These are phyloP conservation scores for Drosophila orena DNA, from an alignment of 1,140 invertebrate genomes.

Conservation along the genomic window DNA sequence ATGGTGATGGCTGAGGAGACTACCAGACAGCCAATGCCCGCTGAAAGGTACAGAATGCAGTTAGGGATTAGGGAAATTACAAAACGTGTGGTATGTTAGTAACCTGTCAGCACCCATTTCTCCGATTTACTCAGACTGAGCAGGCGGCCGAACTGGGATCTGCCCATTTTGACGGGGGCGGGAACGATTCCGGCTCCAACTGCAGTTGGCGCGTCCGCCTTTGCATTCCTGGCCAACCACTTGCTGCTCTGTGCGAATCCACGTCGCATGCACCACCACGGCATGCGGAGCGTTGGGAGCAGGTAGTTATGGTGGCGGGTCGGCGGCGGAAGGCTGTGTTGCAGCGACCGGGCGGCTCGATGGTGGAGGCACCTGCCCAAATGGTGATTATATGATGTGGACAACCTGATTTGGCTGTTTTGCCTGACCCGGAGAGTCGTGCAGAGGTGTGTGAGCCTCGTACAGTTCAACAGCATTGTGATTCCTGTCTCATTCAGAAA, in stretches of 20 bases:
- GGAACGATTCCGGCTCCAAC: not conserved
- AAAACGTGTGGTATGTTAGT: not conserved
- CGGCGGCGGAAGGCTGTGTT: not conserved
- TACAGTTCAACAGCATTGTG: conserved; percentile 67
- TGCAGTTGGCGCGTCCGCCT: not conserved
- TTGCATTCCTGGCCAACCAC: conserved; percentile 16
- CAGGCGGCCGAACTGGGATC: conserved; percentile 87
- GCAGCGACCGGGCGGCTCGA: not conserved
- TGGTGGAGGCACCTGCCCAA: conserved; percentile 19
- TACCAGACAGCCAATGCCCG: conserved; percentile 92
- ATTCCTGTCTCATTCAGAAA: conserved; percentile 38
- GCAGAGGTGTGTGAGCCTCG: conserved; percentile 51
- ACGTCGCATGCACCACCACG: conserved; percentile 26
- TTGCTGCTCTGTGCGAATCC: conserved; percentile 18
- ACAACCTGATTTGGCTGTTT: conserved; percentile 24
- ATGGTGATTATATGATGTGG: conserved; percentile 28
- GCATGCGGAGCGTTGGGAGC: conserved; percentile 15
- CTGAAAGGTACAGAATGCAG: conserved; percentile 85
- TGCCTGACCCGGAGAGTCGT: conserved; percentile 51
- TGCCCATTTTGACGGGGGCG: conserved; percentile 77
- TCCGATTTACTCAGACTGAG: conserved; percentile 89
- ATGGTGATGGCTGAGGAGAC: conserved; percentile 96
- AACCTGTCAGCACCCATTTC: conserved; percentile 88
- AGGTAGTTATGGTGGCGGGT: not conserved
- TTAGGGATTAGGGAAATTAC: too few relatives aligned